Base-by-base conservation (phyloP, 2,888 invertebrate genomes). In the Bombyx huttoni region DNA sequence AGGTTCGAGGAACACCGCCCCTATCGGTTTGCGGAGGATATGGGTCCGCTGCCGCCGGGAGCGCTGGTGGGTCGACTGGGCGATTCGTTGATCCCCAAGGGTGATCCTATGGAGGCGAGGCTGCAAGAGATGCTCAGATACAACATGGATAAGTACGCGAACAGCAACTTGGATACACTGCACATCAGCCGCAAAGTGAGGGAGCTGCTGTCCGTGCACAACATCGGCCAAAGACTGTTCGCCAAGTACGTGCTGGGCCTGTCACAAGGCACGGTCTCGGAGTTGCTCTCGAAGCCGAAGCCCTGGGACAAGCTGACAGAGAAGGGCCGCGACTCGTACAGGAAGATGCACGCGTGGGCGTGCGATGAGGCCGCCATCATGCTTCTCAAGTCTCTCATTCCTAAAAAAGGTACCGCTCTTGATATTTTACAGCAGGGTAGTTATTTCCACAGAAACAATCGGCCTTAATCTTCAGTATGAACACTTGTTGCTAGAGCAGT, bases 291-390 rank as follows among this genome's bases (percentile, higher is more conserved):
- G 64, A 99, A 99, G 80, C 99, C 99, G 52, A 98, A 99, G 80
- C 98, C 98, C 12, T 99, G 99, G 99, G 98, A 98, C 89, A 99
- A 99, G 88, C 90, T 99, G 74, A 99, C 99, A 54, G 99, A 99
- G 89, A 99, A 99, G 83, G 99, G 99, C 45, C 91, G 99, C 53
- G 99, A 99, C 89, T 98, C 98, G 68, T 99, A 99, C 89, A 91
- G 99, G 73, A 98, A 99, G 89, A 99, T 99, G 98, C 98, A 98
- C 89, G 97, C 97, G 70, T 99, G 99, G 99, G 97, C 98, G 63
- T 96, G 96, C 81, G 99, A 99, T 89, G 98, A 98, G 77, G 94
- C 95, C 72, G 98, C 99, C 71, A 96, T 99, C 72, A 92, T 97
- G 91, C 94, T 98, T 68, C 93, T 99, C 81, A 99, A 99, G 89